A percentile compares a stretch with the other conserved stretches of the same genome.
Evolutionary conservation across 2,113 vertebrate species (phyloP).

Genomic region (Megaceryle torquata): DNA sequence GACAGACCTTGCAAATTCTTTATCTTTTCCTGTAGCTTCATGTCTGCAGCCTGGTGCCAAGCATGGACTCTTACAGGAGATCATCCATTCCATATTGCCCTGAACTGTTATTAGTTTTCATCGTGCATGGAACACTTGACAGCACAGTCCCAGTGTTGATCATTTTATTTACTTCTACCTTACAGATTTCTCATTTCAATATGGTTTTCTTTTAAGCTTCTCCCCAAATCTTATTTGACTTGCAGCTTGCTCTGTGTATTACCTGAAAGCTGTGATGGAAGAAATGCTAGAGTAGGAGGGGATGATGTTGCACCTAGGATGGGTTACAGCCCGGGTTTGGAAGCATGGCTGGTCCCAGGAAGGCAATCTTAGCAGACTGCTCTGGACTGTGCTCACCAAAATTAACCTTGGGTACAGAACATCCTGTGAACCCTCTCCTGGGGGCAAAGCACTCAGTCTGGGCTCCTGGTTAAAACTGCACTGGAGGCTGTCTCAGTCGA

Average conservation of each 20-base stretch:
- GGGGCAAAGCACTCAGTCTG: neutral
- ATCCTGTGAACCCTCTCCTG: neutral
- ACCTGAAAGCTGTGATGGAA: neutral
- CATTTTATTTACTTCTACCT: neutral
- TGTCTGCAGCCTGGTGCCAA: neutral
- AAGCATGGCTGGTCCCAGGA: conserved; percentile 19
- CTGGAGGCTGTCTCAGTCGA: neutral
- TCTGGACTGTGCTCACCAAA: neutral
- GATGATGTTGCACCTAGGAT: conserved; percentile 47
- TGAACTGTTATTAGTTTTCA: neutral
- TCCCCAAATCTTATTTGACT: conserved; percentile 18
- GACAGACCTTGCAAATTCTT: neutral
- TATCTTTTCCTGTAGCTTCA: neutral
- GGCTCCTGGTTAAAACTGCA: neutral
- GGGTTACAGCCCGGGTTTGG: conserved; percentile 30
- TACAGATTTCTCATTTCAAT: neutral
- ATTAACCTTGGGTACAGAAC: neutral
- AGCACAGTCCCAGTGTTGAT: neutral
- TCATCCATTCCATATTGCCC: neutral
- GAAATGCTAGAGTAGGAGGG: neutral
- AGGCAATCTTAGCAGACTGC: neutral
- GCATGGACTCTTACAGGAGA: neutral
- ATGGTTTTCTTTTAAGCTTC: neutral
- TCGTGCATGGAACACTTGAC: neutral
- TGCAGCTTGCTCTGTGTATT: conserved; percentile 7